Base-by-base conservation (phyloP, 2,797 vertebrate genomes). In the Neomorphus geoffroyi region DNA sequence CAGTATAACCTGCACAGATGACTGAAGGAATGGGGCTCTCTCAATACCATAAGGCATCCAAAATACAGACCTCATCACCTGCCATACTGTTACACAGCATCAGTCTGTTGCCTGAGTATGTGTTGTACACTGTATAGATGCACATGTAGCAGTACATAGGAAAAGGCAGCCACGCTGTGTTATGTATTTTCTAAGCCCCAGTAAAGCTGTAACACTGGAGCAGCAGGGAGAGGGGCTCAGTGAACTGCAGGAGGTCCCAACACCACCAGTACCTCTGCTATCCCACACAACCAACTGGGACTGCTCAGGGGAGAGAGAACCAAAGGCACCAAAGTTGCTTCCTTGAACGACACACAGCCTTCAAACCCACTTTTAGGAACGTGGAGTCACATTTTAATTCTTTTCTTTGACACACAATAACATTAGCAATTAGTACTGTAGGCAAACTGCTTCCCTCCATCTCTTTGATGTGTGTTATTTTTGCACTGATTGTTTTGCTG, bases 391-490 rank as follows among this genome's bases (percentile, higher is more conserved):
- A 57, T 64, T 70, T 86, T 39, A 51, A 65, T 75, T 86, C 70
- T 91, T 83, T 46, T 5, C 32, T 67, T 77, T 39, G 81, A 92
- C 71, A 86, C 32, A 62, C 1, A 6, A 33, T 54, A 83, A 79
- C 2, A 1, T 28, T 66, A 50, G 69, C 92, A 94, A 92, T 90
- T 88, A 96, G 88, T 23, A 75, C 39, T 22, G 71, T 24, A 58
- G 37, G 67, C 35, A 73, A 90, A 80, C 62, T 35, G 60, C 71
- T 86, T 90, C 48, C 67, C 51, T 80, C 32, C 53, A 13, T 69
- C 90, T 80, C 96, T 94, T 93, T 95, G 94, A 91, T 92, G 90
- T 94, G 89, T 23, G 10, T 81, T 93, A 73, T 96, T 93, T 94
- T 88, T 92, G 79, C 72, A 71, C 67, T 26, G 61, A 67, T 86